phyloP scores from a whole-genome alignment of 2,888 invertebrate species.

The Xanthorhoe spadicearia region DNA sequence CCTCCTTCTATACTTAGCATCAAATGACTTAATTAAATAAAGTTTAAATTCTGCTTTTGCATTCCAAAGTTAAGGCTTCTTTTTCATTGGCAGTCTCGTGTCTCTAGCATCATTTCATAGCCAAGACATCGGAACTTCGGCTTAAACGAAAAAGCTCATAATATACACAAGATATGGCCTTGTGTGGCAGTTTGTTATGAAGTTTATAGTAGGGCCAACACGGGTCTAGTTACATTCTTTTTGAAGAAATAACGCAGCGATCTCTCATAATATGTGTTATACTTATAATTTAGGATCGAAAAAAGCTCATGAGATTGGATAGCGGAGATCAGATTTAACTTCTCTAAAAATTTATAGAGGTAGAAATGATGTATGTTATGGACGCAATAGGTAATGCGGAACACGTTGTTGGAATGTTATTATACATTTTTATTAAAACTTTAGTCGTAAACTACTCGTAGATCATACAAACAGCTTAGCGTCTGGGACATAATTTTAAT shows the following conservation, averaged over 20 bases:
- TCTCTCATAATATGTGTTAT: constrained; percentile 64
- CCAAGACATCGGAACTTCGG: constrained; percentile 48
- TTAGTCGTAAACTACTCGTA: constrained; percentile 63
- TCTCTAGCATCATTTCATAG: constrained; percentile 50
- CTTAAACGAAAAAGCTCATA: constrained; percentile 83
- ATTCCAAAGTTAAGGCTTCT: constrained; percentile 26
- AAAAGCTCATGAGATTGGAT: constrained; percentile 71
- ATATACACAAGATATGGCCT: constrained; percentile 81
- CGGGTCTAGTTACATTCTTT: constrained; percentile 76
- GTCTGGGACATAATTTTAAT: constrained; percentile 61
- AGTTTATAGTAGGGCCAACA: constrained; percentile 79
- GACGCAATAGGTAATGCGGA: constrained; percentile 61
- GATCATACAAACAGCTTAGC: constrained; percentile 62
- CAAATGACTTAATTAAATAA: constrained; percentile 38
- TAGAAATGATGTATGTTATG: constrained; percentile 54
- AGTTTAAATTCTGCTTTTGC: constrained; percentile 53
- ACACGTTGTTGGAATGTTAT: constrained; percentile 74
- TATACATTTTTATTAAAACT: constrained; percentile 76
- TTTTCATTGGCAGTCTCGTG: constrained; percentile 41
- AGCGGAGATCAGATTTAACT: constrained; percentile 56
- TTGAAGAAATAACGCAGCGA: constrained; percentile 64
- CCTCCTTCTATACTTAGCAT: constrained; percentile 54
- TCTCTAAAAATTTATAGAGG: constrained; percentile 62
- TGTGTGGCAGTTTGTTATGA: constrained; percentile 83
- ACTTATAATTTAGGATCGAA: constrained; percentile 69